Base-by-base conservation (phyloP, 2,797 vertebrate species). In the Ceyx erithaca region DNA sequence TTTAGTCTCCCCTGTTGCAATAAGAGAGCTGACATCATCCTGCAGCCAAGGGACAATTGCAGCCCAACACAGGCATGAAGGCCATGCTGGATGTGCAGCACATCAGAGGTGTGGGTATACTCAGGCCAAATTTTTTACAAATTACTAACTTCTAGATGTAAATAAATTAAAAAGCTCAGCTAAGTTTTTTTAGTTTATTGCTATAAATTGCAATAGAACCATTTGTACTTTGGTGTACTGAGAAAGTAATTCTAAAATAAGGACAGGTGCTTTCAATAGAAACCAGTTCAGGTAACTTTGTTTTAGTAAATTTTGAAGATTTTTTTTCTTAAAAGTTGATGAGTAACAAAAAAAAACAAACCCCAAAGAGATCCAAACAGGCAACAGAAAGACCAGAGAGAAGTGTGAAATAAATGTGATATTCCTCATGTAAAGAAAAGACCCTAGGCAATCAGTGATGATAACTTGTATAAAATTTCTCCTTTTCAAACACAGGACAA, bases 31-130 rank as follows among this genome's bases (percentile, higher is more conserved):
- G 51, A 15, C 8, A 4, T 54, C 26, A 43, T 64, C 20, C 41
- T 83, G 45, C 20, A 64, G 21, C 31, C 15, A 10, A n/a, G 25
- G 45, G 5, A 28, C 72, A 52, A 55, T 8, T 58, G 48, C 54
- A 55, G 20, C 26, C 20, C 0, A 0, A 41, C 0, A 0, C 35
- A 71, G 41, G 31, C 26, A 8, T 5, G 35, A 62, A 45, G n/a
- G 18, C 10, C 45, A 11, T 0, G 0, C 11, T 75, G 21, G 14
- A 61, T 59, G 14, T 62, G 61, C 20, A 55, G n/a, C 14, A 40
- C 20, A 54, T 8, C 0, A 0, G 40, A 75, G n/a, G 41, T 61
- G 15, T 22, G 23, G 3, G 5, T 49, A 19, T 37, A 28, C 41
- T 61, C 22, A 9, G 30, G 45, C 22, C 48, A 91, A 58, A 2